Base-by-base conservation (phyloP, 2,113 vertebrate species). In the Clarias macrocephalus region DNA sequence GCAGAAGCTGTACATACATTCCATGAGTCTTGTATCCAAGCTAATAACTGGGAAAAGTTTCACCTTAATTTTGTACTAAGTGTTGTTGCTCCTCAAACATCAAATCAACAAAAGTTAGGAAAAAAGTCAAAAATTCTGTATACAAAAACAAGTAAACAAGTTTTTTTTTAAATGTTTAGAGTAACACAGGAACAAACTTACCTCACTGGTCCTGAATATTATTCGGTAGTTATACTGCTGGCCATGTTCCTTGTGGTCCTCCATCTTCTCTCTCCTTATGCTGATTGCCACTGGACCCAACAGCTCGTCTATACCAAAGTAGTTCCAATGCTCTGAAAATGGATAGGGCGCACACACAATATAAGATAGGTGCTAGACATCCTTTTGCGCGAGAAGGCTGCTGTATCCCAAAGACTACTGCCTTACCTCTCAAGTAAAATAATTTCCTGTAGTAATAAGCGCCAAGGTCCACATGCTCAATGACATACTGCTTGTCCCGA, bases 151-250 rank as follows among this genome's bases (percentile, higher is more conserved):
- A 48, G 8, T 6, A n/a, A n/a, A n/a, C n/a, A n/a, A n/a, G n/a
- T n/a, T 1, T 25, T 52, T 75, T 10, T 75, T 48, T 75, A n/a
- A n/a, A 75, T 48, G 48, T 73, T 73, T 73, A 42, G 42, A 48
- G 21, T 3, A 21, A 21, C 13, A 16, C 10, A 65, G 2, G 25
- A 13, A 37, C 75, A 28, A 75, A 30, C 93, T 95, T 92, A 99
- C 98, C 98, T 99, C 98, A 72, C 99, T 99, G 59, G 97, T 99
- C 93, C 98, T 95, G 94, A 99, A 98, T 94, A 99, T 98, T 92
- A 99, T 96, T 82, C 98, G 93, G 93, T 98, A 99, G 94, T 97
- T 98, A 91, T 98, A 99, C 8, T 98, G 97, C 89, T 97, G 97
- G 80, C 97, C 97, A 1, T 98, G 97, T 86, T 99, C 99, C 91